Evolutionary conservation across 2,888 invertebrate genomes (phyloP), one percentile per base, ranked within the genome.

Genomic region (Chrysotoxum bicinctum): DNA sequence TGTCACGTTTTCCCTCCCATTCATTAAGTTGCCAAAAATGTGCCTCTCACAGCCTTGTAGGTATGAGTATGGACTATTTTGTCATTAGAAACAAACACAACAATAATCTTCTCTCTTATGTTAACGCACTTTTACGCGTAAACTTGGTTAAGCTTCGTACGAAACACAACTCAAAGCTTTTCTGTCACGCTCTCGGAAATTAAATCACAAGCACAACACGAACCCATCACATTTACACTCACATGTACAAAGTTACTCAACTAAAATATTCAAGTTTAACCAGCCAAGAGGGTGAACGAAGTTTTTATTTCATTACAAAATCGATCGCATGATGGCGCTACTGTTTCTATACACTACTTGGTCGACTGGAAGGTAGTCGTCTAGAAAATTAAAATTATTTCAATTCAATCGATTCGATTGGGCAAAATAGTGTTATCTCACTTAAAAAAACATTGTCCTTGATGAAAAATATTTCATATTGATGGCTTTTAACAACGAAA

Each of bases 241-340:
- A 40, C 76, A 66, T 16, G 23, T 14, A 50, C 40, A 69, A 68
- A 62, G 16, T 35, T 45, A 56, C 64, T 48, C 70, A 52, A 69
- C 16, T 21, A 70, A 54, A 48, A 2, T 69, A 32, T 68, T 82
- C 70, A 82, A 58, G 73, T 66, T 85, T 73, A 76, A 56, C 81
- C 54, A 81, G 73, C 75, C 64, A 68, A 74, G 76, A 73, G 81
- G 72, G 76, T 85, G 81, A 85, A 85, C 48, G n/a, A 73, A 80
- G 69, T 85, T 85, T 85, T 80, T 69, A 81, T 77, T 85, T 69
- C 85, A 85, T 81, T 85, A 85, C 81, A 85, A 85, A 85, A 85
- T 85, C 85, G 85, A 85, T 85, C 81, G 85, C 85, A 85, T 77
- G 85, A 85, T 85, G 85, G 85, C 85, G 85, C 85, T 85, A 52